These are phyloP conservation scores for Galerucella calmariensis DNA, from an alignment of 2,888 invertebrate species.

Conservation along the genomic window DNA sequence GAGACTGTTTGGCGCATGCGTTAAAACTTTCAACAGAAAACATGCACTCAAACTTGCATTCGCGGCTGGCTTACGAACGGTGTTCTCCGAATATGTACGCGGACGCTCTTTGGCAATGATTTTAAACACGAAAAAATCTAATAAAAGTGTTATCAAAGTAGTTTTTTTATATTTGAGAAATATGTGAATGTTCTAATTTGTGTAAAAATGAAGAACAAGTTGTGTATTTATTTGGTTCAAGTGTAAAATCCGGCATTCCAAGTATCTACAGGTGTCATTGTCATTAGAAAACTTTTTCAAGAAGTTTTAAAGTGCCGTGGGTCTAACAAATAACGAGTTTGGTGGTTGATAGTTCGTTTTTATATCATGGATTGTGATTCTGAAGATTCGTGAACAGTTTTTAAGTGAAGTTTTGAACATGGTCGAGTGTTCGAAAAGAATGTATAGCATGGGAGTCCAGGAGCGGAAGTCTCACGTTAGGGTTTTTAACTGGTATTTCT, in stretches of 20 bases:
- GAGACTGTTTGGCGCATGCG: conserved; percentile 43
- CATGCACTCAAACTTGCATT: conserved; percentile 52
- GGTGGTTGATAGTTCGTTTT: conserved; percentile 33
- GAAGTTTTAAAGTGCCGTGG: conserved; percentile 37
- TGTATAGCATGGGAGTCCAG: conserved; percentile 45
- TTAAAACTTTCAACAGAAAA: conserved; percentile 51
- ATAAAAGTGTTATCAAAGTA: conserved; percentile 14
- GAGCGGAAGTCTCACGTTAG: conserved; percentile 43
- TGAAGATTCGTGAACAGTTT: conserved; percentile 25
- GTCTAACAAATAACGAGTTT: conserved; percentile 42
- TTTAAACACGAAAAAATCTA: conserved; percentile 15
- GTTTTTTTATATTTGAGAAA: conserved; percentile 3
- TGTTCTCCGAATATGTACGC: conserved; percentile 26
- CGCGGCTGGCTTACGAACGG: conserved; percentile 33
- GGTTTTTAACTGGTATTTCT: conserved; percentile 38
- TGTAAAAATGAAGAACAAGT: conserved; percentile 8
- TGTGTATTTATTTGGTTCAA: conserved; percentile 2
- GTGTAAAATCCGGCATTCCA: conserved; percentile 28
- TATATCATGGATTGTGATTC: conserved; percentile 29
- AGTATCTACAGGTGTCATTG: conserved; percentile 52
- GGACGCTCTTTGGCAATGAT: conserved; percentile 32
- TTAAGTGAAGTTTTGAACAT: conserved; percentile 33
- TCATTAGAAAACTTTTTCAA: conserved; percentile 37
- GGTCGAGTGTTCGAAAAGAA: conserved; percentile 46
- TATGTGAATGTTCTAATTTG: conserved; percentile 4